phyloP scores from a whole-genome alignment of 2,888 invertebrate genomes.

The Drosophila formosana region DNA sequence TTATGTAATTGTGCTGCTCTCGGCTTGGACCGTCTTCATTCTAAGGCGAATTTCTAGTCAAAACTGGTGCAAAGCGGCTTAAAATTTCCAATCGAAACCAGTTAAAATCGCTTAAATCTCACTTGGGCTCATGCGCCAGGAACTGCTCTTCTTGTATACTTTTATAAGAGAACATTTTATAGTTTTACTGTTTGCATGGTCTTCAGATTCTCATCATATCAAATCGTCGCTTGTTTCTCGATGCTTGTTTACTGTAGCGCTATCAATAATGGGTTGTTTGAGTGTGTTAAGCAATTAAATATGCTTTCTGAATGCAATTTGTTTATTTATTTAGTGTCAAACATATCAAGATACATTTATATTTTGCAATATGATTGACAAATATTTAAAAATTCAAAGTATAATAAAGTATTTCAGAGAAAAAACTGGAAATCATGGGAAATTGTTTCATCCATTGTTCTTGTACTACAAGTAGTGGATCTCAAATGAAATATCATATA shows the following conservation, averaged over 20 bases:
- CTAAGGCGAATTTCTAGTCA: conserved; percentile 59
- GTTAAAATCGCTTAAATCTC: conserved; percentile 81
- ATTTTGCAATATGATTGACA: no score
- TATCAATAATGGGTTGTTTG: no score
- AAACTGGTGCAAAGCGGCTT: conserved; percentile 83
- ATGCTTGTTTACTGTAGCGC: neutral
- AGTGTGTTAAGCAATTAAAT: neutral
- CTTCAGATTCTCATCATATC: conserved; percentile 11
- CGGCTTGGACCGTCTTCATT: conserved; percentile 5
- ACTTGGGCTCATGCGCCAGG: conserved; percentile 46
- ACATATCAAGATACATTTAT: neutral
- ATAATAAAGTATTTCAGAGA: no score
- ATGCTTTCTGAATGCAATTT: neutral
- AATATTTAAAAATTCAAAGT: no score
- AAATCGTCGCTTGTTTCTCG: neutral
- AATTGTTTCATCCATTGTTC: no score
- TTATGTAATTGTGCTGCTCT: conserved; percentile 20
- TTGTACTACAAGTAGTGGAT: no score
- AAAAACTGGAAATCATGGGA: no score
- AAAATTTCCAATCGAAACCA: conserved; percentile 81
- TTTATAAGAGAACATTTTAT: conserved; percentile 4
- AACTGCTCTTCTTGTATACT: conserved; percentile 36
- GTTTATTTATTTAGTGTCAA: neutral
- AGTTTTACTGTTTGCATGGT: conserved; percentile 30
- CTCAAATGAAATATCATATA: no score